These are phyloP conservation scores for Melanotaenia boesemani DNA, from an alignment of 2,797 vertebrate species.

Conservation along the genomic window DNA sequence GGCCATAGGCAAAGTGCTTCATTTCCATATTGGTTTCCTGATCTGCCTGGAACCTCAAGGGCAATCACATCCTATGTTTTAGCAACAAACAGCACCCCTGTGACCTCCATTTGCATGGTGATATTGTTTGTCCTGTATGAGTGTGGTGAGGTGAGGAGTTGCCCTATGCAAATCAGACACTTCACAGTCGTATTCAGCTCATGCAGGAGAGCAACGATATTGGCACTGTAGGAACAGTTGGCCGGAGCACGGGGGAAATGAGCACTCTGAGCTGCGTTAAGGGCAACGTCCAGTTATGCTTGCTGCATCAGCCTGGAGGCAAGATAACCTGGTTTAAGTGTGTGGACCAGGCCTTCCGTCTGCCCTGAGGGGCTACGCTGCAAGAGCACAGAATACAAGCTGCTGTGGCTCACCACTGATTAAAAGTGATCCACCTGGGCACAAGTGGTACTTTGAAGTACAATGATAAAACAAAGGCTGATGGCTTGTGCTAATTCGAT, in stretches of 20 bases:
- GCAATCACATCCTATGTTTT: conserved; percentile 54
- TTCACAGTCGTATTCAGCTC: neutral
- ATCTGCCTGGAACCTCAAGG: conserved; percentile 45
- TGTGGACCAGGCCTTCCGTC: conserved; percentile 14
- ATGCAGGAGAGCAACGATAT: neutral
- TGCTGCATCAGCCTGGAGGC: conserved; percentile 58
- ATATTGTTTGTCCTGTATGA: conserved; percentile 53
- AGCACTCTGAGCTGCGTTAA: conserved; percentile 22
- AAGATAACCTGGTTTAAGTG: conserved; percentile 43
- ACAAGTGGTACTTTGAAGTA: conserved; percentile 70
- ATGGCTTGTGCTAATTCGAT: conserved; percentile 67
- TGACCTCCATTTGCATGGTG: conserved; percentile 75
- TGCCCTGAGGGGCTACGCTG: conserved; percentile 60
- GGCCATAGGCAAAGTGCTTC: conserved; percentile 53
- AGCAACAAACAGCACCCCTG: conserved; percentile 59
- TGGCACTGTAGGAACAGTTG: conserved; percentile 53
- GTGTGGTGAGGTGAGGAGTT: conserved; percentile 20
- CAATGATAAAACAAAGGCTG: conserved; percentile 70
- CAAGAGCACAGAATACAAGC: conserved; percentile 57
- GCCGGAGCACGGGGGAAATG: conserved; percentile 23
- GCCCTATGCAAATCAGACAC: conserved; percentile 68
- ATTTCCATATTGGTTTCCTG: conserved; percentile 79
- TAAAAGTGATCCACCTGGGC: conserved; percentile 76
- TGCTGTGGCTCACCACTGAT: conserved; percentile 69
- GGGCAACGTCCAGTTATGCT: conserved; percentile 53